Percentiles rank a stretch among this genome's conserved stretches.
These are phyloP conservation scores for Dendrolimus kikuchii DNA, from an alignment of 1,140 invertebrate genomes.

Conservation along the genomic window DNA sequence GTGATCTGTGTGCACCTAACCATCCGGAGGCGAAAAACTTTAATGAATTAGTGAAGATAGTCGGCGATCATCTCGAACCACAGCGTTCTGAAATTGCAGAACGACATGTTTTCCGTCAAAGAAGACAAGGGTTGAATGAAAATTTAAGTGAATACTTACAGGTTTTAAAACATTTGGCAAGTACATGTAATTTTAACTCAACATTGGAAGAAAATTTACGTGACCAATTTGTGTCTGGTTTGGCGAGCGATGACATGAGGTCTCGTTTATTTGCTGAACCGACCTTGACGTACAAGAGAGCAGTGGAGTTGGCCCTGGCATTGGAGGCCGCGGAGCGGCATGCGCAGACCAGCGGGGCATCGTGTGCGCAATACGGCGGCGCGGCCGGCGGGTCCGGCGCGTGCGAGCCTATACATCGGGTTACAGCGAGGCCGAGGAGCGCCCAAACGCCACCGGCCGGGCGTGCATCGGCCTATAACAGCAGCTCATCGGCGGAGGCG, in stretches of 20 bases:
- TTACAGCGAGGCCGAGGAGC: too few relatives aligned
- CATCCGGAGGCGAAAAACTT: too few relatives aligned
- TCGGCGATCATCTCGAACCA: conserved; percentile 9
- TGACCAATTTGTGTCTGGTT: conserved; percentile 2
- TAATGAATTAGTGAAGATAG: too few relatives aligned
- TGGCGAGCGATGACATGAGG: conserved; percentile 1
- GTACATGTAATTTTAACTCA: conserved; percentile 3
- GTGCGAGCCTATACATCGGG: too few relatives aligned
- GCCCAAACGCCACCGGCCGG: too few relatives aligned
- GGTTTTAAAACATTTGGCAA: conserved; percentile 4
- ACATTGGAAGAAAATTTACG: background rate
- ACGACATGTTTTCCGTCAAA: conserved; percentile 3
- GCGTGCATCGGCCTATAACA: too few relatives aligned
- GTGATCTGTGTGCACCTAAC: too few relatives aligned
- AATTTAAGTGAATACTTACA: conserved; percentile 1
- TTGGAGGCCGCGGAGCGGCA: background rate
- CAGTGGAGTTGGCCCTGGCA: conserved; percentile 1
- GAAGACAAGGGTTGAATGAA: background rate
- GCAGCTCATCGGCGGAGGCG: too few relatives aligned
- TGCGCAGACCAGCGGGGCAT: too few relatives aligned
- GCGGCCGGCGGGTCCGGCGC: too few relatives aligned
- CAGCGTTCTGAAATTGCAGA: conserved; percentile 13
- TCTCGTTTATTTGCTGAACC: background rate
- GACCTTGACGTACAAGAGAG: background rate
- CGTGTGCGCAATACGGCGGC: too few relatives aligned